These are phyloP conservation scores for Zonitis immaculata DNA, from an alignment of 2,888 invertebrate species.

Conservation along the genomic window DNA sequence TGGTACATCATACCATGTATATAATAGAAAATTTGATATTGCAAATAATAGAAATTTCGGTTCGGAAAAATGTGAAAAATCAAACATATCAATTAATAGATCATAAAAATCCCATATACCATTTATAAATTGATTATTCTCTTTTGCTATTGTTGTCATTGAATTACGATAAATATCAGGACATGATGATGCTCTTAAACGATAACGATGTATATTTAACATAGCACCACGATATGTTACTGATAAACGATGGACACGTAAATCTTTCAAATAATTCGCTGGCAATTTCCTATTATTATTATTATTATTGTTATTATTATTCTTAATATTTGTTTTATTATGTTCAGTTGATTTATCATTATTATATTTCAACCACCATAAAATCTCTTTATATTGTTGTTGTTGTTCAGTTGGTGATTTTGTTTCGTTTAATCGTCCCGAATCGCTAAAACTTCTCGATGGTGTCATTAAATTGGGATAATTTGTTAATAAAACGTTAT, in stretches of 20 bases:
- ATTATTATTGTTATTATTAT: too few species aligned
- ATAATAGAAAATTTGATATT: conserved; percentile 85
- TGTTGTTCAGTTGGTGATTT: conserved; percentile 35
- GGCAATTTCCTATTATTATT: conserved; percentile 49
- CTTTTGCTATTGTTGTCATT: conserved; percentile 80
- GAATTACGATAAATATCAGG: conserved; percentile 86
- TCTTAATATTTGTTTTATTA: too few species aligned
- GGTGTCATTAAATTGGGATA: conserved; percentile 69
- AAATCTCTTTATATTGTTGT: conserved; percentile 50
- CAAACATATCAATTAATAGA: conserved; percentile 70
- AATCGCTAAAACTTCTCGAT: conserved; percentile 70
- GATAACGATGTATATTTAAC: conserved; percentile 76
- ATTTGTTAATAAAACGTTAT: conserved; percentile 67
- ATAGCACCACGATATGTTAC: conserved; percentile 81
- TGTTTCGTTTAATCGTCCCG: conserved; percentile 52
- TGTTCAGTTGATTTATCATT: not conserved
- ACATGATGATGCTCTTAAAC: conserved; percentile 79
- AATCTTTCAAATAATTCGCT: conserved; percentile 67
- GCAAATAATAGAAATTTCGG: conserved; percentile 89
- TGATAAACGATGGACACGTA: conserved; percentile 71
- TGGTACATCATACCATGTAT: conserved; percentile 91
- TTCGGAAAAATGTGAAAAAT: conserved; percentile 75
- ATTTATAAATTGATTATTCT: conserved; percentile 69
- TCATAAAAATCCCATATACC: conserved; percentile 76
- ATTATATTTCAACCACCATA: conserved; percentile 55